phyloP scores from a whole-genome alignment of 2,113 vertebrate genomes.

The Acinonyx jubatus region DNA sequence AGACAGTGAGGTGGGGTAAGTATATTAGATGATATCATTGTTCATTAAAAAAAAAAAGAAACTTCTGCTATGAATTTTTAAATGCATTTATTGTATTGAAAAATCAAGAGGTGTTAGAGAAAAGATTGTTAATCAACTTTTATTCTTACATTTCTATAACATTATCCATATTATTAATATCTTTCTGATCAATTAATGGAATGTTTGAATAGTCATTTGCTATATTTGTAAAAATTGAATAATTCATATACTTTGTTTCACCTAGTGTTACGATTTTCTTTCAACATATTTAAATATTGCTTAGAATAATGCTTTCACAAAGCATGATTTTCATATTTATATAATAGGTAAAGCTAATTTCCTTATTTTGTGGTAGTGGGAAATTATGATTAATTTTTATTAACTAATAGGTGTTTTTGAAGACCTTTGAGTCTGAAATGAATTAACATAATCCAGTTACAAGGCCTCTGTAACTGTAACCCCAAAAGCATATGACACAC shows the following conservation, averaged over 20 bases:
- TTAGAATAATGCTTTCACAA: conserved; percentile 46
- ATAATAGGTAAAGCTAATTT: conserved; percentile 15
- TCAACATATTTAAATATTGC: conserved; percentile 3
- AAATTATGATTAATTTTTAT: conserved; percentile 5
- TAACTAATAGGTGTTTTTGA: conserved; percentile 25
- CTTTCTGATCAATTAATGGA: background rate
- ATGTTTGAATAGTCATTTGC: conserved; percentile 12
- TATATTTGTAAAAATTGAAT: conserved; percentile 37
- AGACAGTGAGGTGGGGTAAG: conserved; percentile 96
- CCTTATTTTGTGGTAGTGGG: conserved; percentile 27
- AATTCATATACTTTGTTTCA: conserved; percentile 5
- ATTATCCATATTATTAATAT: conserved; percentile 12
- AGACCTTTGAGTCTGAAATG: conserved; percentile 13
- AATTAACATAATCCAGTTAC: conserved; percentile 27
- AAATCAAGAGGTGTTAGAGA: conserved; percentile 24
- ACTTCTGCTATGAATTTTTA: conserved; percentile 25
- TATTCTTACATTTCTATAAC: conserved; percentile 23
- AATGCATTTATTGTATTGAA: background rate
- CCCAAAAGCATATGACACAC: background rate
- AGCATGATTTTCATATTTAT: conserved; percentile 31
- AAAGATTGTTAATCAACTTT: conserved; percentile 19
- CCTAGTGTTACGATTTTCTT: background rate
- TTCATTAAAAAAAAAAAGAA: background rate
- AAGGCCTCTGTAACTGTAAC: background rate
- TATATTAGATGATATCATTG: conserved; percentile 46